Evolutionary conservation across 2,888 invertebrate genomes (phyloP), one percentile per base, ranked within the genome.

Genomic region (Craniophora ligustri): DNA sequence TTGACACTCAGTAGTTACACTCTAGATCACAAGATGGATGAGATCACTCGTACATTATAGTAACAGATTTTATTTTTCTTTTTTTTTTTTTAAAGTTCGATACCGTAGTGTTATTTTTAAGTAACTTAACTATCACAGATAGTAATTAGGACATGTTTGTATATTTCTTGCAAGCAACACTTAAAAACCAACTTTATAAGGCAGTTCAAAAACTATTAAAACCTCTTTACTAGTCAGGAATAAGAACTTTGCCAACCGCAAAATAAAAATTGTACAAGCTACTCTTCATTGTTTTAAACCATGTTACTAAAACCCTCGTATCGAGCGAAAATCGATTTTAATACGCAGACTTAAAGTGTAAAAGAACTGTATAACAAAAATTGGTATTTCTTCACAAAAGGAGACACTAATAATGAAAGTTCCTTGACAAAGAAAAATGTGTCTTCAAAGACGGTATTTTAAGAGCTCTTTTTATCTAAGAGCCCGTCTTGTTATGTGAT

Each of bases 341-440:
- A 26, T 1, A 0, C 0, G 10, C 16, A 0, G 6, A 0, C 0
- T 7, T 54, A 61, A 40, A 21, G 48, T 51, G 1, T 13, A 16
- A 0, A 5, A 0, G 7, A 15, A 26, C 6, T 38, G 66, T 14
- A 15, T 2, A n/a, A 23, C 1, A 8, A 5, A 55, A 36, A 11
- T 4, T 58, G 26, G 65, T 49, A 28, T 50, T 50, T 7, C 1
- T 14, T 11, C 15, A 47, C 48, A 57, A 72, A 66, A 57, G 64
- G 50, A 59, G 41, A 46, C 32, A 45, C 51, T 57, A 53, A 49
- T 64, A 53, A 70, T 72, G 65, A 57, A 54, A 56, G 55, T 61
- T 53, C 53, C 42, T 18, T 11, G 35, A 53, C 65, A 72, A 68
- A 58, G 46, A 34, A 49, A 23, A 51, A 50, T 45, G 46, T 7